phyloP scores from a whole-genome alignment of 2,113 vertebrate genomes.

The Triplophysa dalaica region DNA sequence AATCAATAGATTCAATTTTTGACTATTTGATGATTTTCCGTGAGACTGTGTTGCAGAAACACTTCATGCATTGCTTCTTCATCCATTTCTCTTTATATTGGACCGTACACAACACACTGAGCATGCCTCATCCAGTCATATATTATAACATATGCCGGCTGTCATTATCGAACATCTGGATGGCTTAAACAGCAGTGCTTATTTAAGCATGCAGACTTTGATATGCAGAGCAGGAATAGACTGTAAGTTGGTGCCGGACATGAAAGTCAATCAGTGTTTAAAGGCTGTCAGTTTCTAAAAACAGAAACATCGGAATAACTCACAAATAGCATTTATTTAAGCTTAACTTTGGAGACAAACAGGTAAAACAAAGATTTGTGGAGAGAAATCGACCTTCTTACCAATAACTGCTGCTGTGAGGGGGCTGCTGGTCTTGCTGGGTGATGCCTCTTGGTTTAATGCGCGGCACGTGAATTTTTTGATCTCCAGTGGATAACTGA shows the following conservation, averaged over 20 bases:
- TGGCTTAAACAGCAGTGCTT: not conserved
- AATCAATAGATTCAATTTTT: too few relatives aligned
- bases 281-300: not conserved
- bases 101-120: too few relatives aligned
- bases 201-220: not conserved
- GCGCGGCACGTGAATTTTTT: constrained; percentile 56
- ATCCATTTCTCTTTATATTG: too few relatives aligned
- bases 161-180: too few relatives aligned
- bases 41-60: too few relatives aligned
- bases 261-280: not conserved
- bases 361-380: not conserved
- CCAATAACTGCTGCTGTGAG: constrained; percentile 63
- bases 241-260: not conserved
- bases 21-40: too few relatives aligned
- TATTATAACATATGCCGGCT: too few relatives aligned
- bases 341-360: not conserved
- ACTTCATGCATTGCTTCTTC: too few relatives aligned
- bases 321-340: not conserved
- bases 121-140: too few relatives aligned
- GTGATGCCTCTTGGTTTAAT: constrained; percentile 19
- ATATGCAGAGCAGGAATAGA: not conserved
- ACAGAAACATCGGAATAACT: not conserved
- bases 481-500: constrained; percentile 52
- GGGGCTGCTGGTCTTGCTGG: not conserved
- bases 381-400: constrained; percentile 18